Evolutionary conservation across 1,140 invertebrate genomes (phyloP), one percentile per base, ranked within the genome.

Genomic region (Subanguina moxae): DNA sequence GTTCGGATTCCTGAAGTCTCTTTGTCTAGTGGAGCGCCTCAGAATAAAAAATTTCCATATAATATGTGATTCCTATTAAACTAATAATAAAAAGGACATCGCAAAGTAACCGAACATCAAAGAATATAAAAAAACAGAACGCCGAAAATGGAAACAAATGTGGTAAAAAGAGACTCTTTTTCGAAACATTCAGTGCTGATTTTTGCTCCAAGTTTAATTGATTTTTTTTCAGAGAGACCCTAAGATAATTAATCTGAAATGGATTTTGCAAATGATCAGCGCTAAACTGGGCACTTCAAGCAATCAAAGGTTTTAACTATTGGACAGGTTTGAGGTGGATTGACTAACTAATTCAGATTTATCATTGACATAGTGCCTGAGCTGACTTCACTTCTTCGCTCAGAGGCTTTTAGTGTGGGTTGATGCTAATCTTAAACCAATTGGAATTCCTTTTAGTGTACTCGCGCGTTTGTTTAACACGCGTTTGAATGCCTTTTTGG

Each of bases 351-450:
- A 38, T 38, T 65, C 32, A 38, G 77, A 17, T 78, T 78, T 65
- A 68, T 78, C 25, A 64, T 78, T 28, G 77, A 78, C 52, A 78
- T 78, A 38, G 76, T 78, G 32, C 77, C 77, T 8, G 77, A 76
- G 28, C 45, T 78, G 48, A 64, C 58, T 42, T 76, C 72, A 43
- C 75, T 78, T 23, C 28, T 78, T 27, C 52, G 67, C 28, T 68
- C 77, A 7, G 76, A 81, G 21, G 67, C 63, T 1, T 78, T 77
- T 57, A 58, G 63, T 62, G 62, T 38, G 32, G 32, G 32, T 38
- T 38, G 3, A 3, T 17, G 45, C n/a, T n/a, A n/a, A n/a, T n/a
- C n/a, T n/a, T n/a, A n/a, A n/a, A n/a, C n/a, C n/a, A n/a, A n/a
- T n/a, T n/a, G n/a, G n/a, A n/a, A n/a, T n/a, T n/a, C n/a, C n/a